Base-by-base conservation (phyloP, 1,140 invertebrate genomes). In the Bombus impatiens region DNA sequence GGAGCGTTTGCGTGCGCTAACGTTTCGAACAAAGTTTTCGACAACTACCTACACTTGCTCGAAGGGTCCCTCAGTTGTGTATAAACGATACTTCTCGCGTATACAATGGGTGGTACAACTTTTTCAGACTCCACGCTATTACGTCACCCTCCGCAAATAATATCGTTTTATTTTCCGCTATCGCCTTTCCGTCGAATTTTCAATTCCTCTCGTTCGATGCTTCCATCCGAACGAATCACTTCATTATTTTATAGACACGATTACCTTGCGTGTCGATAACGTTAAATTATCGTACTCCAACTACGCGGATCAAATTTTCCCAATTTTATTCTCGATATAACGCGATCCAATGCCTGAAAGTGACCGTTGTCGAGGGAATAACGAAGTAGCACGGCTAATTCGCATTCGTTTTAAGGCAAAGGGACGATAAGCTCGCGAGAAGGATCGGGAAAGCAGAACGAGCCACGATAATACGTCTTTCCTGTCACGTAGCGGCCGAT, bases 401-500 rank as follows among this genome's bases (percentile, higher is more conserved):
- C 91, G 88, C 75, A 68, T 92, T 87, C 88, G 86, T 88, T 87
- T 91, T 84, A 89, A 88, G 89, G 85, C 42, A 62, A 62, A 82
- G 82, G 89, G 86, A 65, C 84, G 87, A 91, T 91, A 91, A 92
- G 90, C 88, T 86, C 42, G 62, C 53, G 44, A 59, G 62, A 82
- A 86, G 88, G 89, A 93, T 93, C 92, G 90, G 89, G 91, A 92
- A 91, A 92, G 88, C 84, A 79, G 82, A 76, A 70, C 77, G 82
- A 76, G 70, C 83, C 82, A 35, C 85, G 91, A 93, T 94, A 93
- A 94, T 94, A 94, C 93, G 92, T 93, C 93, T 94, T 94, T 94
- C 93, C 91, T 91, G 93, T 94, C 93, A 94, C 93, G 93, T 94
- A 94, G 89, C 89, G 87, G 88, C 89, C 91, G 91, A 94, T 93